Evolutionary conservation across 2,888 invertebrate species (phyloP).

Genomic region (Agonopterix alstromeriana): DNA sequence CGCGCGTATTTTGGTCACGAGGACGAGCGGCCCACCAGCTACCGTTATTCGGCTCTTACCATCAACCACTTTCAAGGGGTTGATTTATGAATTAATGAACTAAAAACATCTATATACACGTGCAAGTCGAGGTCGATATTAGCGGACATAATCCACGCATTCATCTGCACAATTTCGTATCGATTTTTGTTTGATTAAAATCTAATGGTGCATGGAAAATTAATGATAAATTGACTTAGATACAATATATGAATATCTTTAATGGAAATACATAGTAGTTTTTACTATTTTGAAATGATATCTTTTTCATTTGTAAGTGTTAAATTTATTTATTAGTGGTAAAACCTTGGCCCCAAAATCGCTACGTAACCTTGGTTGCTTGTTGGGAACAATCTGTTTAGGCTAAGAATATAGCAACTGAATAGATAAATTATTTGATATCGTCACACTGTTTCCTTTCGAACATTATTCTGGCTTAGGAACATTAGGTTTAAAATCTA

Average conservation of each 20-base stretch:
- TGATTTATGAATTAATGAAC: slow-evolving; percentile 46
- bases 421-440: slow-evolving; percentile 30
- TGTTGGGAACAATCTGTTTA: slow-evolving; percentile 45
- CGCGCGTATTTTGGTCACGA: slow-evolving; percentile 69
- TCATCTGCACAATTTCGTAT: no score
- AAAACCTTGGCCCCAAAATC: slow-evolving; percentile 69
- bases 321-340: slow-evolving; percentile 40
- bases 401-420: slow-evolving; percentile 58
- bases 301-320: no score
- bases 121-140: not conserved
- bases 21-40: slow-evolving; percentile 37
- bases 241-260: no score
- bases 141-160: not conserved
- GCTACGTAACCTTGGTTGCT: slow-evolving; percentile 44
- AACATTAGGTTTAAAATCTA: no score
- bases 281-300: slow-evolving; percentile 6
- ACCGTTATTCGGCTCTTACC: slow-evolving; percentile 20
- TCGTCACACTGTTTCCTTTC: slow-evolving; percentile 11
- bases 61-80: slow-evolving; percentile 38
- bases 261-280: no score
- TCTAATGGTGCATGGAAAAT: no score
- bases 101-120: slow-evolving; percentile 17
- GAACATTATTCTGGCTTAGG: not conserved
- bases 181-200: no score
- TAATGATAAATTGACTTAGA: no score